Percentiles rank a stretch among this genome's conserved stretches.
phyloP scores from a whole-genome alignment of 2,888 invertebrate genomes.

The Halictus quadricinctus region DNA sequence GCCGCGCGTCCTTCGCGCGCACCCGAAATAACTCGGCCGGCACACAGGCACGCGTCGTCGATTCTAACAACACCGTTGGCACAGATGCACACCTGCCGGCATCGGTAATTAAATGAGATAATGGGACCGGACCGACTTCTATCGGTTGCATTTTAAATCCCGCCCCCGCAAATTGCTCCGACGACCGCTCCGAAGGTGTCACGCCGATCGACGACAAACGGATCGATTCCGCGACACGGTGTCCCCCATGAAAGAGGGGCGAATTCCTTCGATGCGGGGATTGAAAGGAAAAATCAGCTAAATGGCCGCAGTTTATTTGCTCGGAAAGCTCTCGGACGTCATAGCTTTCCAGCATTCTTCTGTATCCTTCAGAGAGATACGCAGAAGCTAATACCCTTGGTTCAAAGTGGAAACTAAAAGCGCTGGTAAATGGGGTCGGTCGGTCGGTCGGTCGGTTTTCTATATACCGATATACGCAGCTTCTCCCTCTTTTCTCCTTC shows the following conservation, averaged over 20 bases:
- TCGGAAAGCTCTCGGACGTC: slow-evolving; percentile 13
- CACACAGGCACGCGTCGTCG: slow-evolving; percentile 27
- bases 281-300: neutral
- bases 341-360: slow-evolving; percentile 28
- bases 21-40: slow-evolving; percentile 56
- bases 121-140: neutral
- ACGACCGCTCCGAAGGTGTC: too few relatives aligned
- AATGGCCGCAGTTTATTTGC: slow-evolving; percentile 4
- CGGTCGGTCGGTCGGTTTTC: slow-evolving; percentile 50
- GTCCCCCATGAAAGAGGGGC: neutral
- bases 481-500: neutral
- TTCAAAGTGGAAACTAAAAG: slow-evolving; percentile 53
- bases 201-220: neutral
- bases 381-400: slow-evolving; percentile 43
- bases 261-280: neutral
- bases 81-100: slow-evolving; percentile 28
- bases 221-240: neutral
- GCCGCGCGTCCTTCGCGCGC: slow-evolving; percentile 55
- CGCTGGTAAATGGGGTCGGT: slow-evolving; percentile 55
- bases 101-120: slow-evolving; percentile 48
- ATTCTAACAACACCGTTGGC: slow-evolving; percentile 53
- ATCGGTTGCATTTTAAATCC: slow-evolving; percentile 18
- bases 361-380: slow-evolving; percentile 35
- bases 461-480: slow-evolving; percentile 49
- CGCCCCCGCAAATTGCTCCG: too few relatives aligned